Evolutionary conservation across 2,888 invertebrate genomes (phyloP).

Genomic region (Cephus pygmeus): DNA sequence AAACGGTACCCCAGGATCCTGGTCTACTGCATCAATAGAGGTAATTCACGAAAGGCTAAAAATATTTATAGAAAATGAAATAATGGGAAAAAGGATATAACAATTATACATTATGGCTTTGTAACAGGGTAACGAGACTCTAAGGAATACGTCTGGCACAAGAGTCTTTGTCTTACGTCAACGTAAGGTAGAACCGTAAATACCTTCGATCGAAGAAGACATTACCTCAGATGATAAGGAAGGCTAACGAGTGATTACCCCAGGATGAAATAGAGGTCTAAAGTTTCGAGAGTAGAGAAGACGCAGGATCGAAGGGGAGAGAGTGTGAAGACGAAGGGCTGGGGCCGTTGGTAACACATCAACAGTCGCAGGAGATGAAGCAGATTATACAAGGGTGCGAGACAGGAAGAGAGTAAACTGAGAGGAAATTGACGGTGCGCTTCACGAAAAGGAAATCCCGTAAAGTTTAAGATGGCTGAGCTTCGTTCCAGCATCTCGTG

Average conservation of each 20-base stretch:
- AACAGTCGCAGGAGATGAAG: conserved; percentile 36
- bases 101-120: not conserved
- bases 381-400: conserved; percentile 33
- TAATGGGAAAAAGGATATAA: not conserved
- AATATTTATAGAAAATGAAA: not conserved
- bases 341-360: conserved; percentile 33
- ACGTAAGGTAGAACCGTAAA: not conserved
- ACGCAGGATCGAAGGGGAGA: not conserved
- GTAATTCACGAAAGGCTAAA: not conserved
- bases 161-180: not conserved
- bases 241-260: not conserved
- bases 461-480: not conserved
- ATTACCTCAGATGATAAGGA: not conserved
- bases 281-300: not conserved
- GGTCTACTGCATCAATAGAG: not conserved
- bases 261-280: not conserved
- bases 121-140: not conserved
- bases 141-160: not conserved
- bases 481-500: not conserved
- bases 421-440: conserved; percentile 49
- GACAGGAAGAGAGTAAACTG: conserved; percentile 32
- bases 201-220: not conserved
- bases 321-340: not conserved
- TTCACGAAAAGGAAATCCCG: conserved; percentile 32
- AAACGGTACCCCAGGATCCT: not conserved